Percentiles rank a stretch among this genome's conserved stretches.
Conservation (phyloP, 2,888 invertebrate species). For the Mythimna lalbum region DNA sequence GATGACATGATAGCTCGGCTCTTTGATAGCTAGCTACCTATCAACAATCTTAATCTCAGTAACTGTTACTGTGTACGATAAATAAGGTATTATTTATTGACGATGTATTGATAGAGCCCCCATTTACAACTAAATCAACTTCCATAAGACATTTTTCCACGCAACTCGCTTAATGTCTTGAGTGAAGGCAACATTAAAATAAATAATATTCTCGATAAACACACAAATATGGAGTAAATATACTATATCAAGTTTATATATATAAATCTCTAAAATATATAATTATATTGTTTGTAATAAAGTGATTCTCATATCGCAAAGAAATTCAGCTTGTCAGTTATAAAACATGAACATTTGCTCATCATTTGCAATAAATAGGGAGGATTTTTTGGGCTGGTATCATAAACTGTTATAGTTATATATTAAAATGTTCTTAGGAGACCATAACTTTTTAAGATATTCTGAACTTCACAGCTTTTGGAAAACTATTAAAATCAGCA, state of each 20-base stretch:
- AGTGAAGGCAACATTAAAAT: conserved; percentile 50
- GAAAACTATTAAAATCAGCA: too few relatives aligned
- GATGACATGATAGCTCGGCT: conserved; percentile 16
- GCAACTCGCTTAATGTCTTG: conserved; percentile 59
- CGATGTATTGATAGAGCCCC: conserved; percentile 34
- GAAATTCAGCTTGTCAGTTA: conserved; percentile 28
- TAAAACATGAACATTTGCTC: conserved; percentile 11
- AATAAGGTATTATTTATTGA: conserved; percentile 19
- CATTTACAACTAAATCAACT: conserved; percentile 50
- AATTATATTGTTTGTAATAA: conserved; percentile 32
- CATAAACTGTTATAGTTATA: too few relatives aligned
- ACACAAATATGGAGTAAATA: conserved; percentile 45
- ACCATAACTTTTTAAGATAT: too few relatives aligned
- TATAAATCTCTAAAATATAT: conserved; percentile 51
- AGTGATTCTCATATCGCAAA: conserved; percentile 47
- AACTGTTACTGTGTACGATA: conserved; percentile 29
- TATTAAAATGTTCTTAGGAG: too few relatives aligned
- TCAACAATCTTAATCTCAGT: conserved; percentile 46
- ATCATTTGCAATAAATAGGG: background rate
- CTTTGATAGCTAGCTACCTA: conserved; percentile 8
- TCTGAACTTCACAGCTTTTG: too few relatives aligned
- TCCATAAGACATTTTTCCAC: conserved; percentile 61
- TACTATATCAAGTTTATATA: conserved; percentile 45
- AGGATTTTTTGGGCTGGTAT: too few relatives aligned
- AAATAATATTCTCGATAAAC: conserved; percentile 45